These are phyloP conservation scores for Isotomurus palustris DNA, from an alignment of 2,888 invertebrate species.

Conservation along the genomic window DNA sequence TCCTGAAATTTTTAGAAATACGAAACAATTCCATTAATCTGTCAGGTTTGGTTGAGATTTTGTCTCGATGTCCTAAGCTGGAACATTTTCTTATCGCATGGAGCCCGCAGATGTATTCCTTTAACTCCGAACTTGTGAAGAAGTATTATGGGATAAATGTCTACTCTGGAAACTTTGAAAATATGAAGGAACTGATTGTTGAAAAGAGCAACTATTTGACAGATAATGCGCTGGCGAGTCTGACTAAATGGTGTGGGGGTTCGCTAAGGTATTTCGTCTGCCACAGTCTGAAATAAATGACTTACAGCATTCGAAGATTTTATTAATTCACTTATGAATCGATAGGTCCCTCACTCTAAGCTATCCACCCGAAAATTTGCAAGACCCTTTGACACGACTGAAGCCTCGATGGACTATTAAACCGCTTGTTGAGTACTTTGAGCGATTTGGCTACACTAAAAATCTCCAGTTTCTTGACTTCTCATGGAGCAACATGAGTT, in stretches of 20 bases:
- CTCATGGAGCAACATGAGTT: slow-evolving; percentile 35
- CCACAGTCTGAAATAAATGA: neutral
- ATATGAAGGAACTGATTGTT: slow-evolving; percentile 29
- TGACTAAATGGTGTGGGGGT: slow-evolving; percentile 43
- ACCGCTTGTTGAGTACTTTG: slow-evolving; percentile 38
- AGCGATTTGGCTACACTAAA: slow-evolving; percentile 40
- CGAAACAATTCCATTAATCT: slow-evolving; percentile 37
- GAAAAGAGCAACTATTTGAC: slow-evolving; percentile 40
- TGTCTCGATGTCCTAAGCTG: slow-evolving; percentile 38
- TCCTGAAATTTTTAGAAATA: slow-evolving; percentile 36
- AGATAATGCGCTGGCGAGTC: slow-evolving; percentile 38
- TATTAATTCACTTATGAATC: too few species aligned
- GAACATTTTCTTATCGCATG: slow-evolving; percentile 33
- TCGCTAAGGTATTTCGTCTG: slow-evolving; percentile 16
- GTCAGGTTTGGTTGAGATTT: slow-evolving; percentile 37
- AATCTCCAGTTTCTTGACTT: slow-evolving; percentile 39
- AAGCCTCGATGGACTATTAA: slow-evolving; percentile 43
- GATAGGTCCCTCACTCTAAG: slow-evolving; percentile 12
- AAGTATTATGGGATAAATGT: slow-evolving; percentile 43
- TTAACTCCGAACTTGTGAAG: slow-evolving; percentile 42
- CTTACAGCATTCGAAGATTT: too few species aligned
- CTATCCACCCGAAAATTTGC: slow-evolving; percentile 22
- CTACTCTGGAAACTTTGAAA: slow-evolving; percentile 37
- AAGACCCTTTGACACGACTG: slow-evolving; percentile 32
- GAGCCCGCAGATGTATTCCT: slow-evolving; percentile 43